These are phyloP conservation scores for Poecilia latipinna DNA, from an alignment of 2,113 vertebrate genomes.

Conservation along the genomic window DNA sequence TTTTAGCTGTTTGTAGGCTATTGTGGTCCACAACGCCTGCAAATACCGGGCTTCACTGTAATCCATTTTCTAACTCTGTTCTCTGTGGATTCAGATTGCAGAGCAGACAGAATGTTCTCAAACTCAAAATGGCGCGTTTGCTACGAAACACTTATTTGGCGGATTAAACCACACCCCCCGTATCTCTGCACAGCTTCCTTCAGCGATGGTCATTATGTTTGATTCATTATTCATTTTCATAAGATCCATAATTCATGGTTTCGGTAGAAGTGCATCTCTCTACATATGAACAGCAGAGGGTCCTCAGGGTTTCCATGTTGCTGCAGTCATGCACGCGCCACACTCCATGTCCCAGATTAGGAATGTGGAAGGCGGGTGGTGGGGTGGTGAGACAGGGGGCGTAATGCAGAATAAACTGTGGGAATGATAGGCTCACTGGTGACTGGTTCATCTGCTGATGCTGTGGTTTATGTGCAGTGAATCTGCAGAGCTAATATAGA, in stretches of 20 bases:
- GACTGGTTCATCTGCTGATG: not conserved
- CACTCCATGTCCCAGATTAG: slow-evolving; percentile 56
- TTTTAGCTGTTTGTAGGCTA: too few species aligned
- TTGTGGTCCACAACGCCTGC: too few species aligned
- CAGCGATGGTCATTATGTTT: slow-evolving; percentile 42
- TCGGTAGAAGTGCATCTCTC: slow-evolving; percentile 41
- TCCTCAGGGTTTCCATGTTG: slow-evolving; percentile 10
- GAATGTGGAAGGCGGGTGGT: not conserved
- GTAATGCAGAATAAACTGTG: not conserved
- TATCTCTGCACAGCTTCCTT: slow-evolving; percentile 26
- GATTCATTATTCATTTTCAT: slow-evolving; percentile 68
- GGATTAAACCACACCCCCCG: not conserved
- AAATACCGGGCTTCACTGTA: too few species aligned
- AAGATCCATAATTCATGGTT: slow-evolving; percentile 68
- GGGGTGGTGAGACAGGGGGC: too few species aligned
- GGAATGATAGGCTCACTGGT: not conserved
- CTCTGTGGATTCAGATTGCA: not conserved
- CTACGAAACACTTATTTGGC: not conserved
- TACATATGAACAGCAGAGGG: slow-evolving; percentile 13
- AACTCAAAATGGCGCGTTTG: not conserved
- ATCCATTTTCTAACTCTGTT: not conserved
- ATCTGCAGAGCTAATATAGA: not conserved
- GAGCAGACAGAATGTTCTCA: not conserved
- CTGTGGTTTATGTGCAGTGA: not conserved
- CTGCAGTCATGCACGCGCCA: slow-evolving; percentile 17